A percentile compares a stretch with the other conserved stretches of the same genome.
phyloP scores from a whole-genome alignment of 2,113 vertebrate genomes.

The Struthio camelus region DNA sequence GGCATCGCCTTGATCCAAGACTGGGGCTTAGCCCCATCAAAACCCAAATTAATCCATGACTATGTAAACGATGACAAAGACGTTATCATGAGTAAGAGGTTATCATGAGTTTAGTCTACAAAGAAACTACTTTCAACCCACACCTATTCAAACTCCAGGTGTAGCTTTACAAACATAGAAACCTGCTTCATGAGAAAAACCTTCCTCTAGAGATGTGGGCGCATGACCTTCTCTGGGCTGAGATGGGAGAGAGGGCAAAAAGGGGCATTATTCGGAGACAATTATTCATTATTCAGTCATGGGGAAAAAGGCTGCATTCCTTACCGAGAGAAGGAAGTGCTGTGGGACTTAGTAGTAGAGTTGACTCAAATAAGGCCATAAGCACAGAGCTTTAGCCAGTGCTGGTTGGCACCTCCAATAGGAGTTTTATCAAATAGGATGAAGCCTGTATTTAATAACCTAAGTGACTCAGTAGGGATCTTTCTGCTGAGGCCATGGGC shows the following conservation, averaged over 20 bases:
- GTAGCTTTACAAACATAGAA: slow-evolving; percentile 30
- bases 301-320: not conserved
- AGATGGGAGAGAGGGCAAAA: not conserved
- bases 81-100: not conserved
- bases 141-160: slow-evolving; percentile 8
- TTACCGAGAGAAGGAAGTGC: not conserved
- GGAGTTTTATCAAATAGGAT: not conserved
- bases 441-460: not conserved
- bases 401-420: not conserved
- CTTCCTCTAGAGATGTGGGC: not conserved
- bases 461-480: not conserved
- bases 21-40: not conserved
- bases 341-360: not conserved
- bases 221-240: not conserved
- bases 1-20: not conserved
- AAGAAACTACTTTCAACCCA: not conserved
- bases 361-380: not conserved
- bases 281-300: not conserved
- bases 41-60: not conserved
- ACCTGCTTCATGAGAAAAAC: not conserved
- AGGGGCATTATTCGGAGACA: not conserved
- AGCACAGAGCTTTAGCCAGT: not conserved
- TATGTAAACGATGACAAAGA: not conserved
- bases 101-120: not conserved
- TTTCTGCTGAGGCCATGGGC: not conserved